Evolutionary conservation across 2,797 vertebrate genomes (phyloP), one percentile per base, ranked within the genome.

Genomic region (Paratrypauchen microcephalus): DNA sequence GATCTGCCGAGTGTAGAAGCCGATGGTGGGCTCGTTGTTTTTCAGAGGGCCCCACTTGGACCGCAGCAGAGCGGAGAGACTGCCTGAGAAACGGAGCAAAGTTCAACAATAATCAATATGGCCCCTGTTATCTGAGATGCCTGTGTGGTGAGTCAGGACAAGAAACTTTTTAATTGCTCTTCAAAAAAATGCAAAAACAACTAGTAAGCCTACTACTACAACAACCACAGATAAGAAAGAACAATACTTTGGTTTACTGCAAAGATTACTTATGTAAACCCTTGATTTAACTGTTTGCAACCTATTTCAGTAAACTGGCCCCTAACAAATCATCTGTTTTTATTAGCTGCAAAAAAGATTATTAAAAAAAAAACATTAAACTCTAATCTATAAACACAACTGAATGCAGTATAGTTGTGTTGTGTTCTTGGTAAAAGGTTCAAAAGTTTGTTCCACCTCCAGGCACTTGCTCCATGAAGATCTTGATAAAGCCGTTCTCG

Each of bases 401-500:
- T 52, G 1, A 21, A 21, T 23, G 11, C 8, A 12, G 52, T 13
- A 23, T 0, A 23, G 21, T 55, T 23, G 3, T 23, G 19, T 2
- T 52, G 19, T n/a, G 5, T 50, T 54, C 18, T 36, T 56, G 8
- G 48, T 18, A 61, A 36, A 21, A 12, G 12, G 5, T n/a, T 9
- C 6, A 61, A 23, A 0, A 13, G 19, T 36, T 36, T 0, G 13
- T 59, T 86, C 85, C 70, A 99, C 97, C 97, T 93, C 98, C 98
- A 26, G 98, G 98, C 23, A 99, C 98, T 81, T 99, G 97, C 87
- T 99, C 98, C 97, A 99, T 99, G 87, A 99, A 99, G 87, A 99
- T 99, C 92, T 99, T 99, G 87, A 99, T 99, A 92, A 99, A 99
- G 75, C 97, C 94, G 21, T 96, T 96, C 88, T 99, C 97, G 72